Base-by-base conservation (phyloP, 2,888 invertebrate genomes). In the Drosophila mercatorum region DNA sequence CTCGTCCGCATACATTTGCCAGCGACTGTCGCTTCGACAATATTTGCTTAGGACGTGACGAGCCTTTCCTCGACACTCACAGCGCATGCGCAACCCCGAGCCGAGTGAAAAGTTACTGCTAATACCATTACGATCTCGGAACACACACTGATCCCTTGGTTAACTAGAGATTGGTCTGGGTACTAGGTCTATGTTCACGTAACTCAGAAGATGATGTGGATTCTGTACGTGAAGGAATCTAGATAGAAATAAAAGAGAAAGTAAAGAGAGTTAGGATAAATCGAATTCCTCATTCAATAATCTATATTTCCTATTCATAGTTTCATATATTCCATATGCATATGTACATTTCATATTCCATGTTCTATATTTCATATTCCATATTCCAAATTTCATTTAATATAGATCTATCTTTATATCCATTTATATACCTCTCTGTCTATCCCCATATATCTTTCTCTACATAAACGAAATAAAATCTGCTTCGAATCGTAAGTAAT, bases 21-120 rank as follows among this genome's bases (percentile, higher is more conserved):
- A 70, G 52, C 65, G 55, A 56, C 57, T 57, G 65, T 64, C 63
- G 49, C 78, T 64, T 41, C 31, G 62, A 67, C 53, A 82, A 85
- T 90, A 84, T 91, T 90, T 89, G 71, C 63, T 81, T 81, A 88
- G 82, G 81, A 84, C 79, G 22, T 47, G 65, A 12, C 17, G 58
- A 71, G 61, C 71, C 61, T 64, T 78, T 53, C 40, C 41, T 63
- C 77, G 12, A 12, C 51, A 34, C 11, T 34, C 34, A 34, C 71
- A 81, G 71, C 87, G 85, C 87, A 78, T 88, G 90, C 87, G 85
- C 88, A 78, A 77, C 77, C 69, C 69, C 41, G 31, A 59, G 34
- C 34, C 34, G 34, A 79, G 81, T 81, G 85, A 81, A 82, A 83
- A 86, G 86, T 88, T 85, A 88, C 80, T 87, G 89, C 78, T 83